Base-by-base conservation (phyloP, 2,113 vertebrate species). In the Lagenorhynchus albirostris region DNA sequence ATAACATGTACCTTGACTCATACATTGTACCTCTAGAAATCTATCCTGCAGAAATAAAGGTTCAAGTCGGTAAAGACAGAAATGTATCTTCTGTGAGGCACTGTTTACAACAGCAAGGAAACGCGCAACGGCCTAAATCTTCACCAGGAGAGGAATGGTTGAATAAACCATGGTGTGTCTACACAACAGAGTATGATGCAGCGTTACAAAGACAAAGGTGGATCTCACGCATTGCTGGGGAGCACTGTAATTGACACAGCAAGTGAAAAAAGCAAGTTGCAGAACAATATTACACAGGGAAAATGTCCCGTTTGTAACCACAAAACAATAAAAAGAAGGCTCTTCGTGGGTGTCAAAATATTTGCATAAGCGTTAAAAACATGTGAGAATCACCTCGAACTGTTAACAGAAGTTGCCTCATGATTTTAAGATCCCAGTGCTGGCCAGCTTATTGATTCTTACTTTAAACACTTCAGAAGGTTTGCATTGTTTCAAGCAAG, bases 91-190 rank as follows among this genome's bases (percentile, higher is more conserved):
- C 41, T 18, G 4, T 0, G 6, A 1, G 55, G 47, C 50, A 6
- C 2, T 25, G 67, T n/a, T 47, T 25, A 0, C 2, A 50, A 29
- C 14, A 73, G 79, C 71, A 73, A 36, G 74, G 76, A 60, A 53
- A 47, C 36, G 3, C 5, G 33, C n/a, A 31, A 2, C 4, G 7
- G 26, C 47, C 76, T 17, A 17, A 44, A 5, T 1, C 10, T 38
- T 17, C 14, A 3, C 26, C 6, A 3, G 47, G 11, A n/a, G 47
- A 38, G 38, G 29, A 41, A 0, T 0, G n/a, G 33, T 0, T 6
- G 31, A 14, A 14, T 1, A 6, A 21, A 47, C n/a, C 29, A 11
- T 0, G 20, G n/a, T 0, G 6, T 3, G 17, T 2, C 73, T 90
- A 20, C 50, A 3, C 4, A 0, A 12, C 0, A 12, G 86, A 33